A percentile compares a stretch with the other conserved stretches of the same genome.
Evolutionary conservation across 2,113 vertebrate species (phyloP).

Genomic region (Carollia perspicillata): DNA sequence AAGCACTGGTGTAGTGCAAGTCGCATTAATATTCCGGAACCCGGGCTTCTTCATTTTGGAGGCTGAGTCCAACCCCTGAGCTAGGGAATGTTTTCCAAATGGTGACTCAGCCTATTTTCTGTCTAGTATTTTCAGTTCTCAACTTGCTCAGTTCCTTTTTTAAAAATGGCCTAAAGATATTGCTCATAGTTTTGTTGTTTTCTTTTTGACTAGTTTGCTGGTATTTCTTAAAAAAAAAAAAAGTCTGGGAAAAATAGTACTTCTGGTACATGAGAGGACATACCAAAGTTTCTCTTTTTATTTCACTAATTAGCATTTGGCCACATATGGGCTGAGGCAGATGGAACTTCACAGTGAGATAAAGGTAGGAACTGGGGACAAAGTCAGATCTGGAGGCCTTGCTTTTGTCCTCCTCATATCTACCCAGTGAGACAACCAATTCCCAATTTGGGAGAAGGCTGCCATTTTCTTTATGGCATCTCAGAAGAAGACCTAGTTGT

Average conservation of each 20-base stretch:
- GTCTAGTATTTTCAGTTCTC: neutral
- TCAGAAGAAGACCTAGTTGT: neutral
- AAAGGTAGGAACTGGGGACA: neutral
- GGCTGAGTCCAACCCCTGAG: neutral
- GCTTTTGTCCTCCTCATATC: neutral
- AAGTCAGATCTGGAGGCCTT: neutral
- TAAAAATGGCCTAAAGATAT: neutral
- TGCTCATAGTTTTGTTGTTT: neutral
- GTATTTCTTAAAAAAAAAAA: conserved; percentile 26
- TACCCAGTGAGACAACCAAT: neutral
- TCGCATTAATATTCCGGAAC: neutral
- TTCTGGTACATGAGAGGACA: neutral
- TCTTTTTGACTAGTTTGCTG: neutral
- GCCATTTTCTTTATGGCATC: neutral
- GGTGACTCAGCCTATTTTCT: conserved; percentile 40
- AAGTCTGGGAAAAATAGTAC: neutral
- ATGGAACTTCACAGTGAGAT: neutral
- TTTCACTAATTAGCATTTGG: neutral
- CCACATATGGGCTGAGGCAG: neutral
- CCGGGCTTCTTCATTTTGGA: neutral
- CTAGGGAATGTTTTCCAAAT: neutral
- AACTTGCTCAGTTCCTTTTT: conserved; percentile 35
- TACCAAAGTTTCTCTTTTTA: neutral
- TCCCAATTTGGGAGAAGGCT: neutral
- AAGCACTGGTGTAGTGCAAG: neutral